Evolutionary conservation across 2,888 invertebrate genomes (phyloP).

Genomic region (Drosophila paranaensis): DNA sequence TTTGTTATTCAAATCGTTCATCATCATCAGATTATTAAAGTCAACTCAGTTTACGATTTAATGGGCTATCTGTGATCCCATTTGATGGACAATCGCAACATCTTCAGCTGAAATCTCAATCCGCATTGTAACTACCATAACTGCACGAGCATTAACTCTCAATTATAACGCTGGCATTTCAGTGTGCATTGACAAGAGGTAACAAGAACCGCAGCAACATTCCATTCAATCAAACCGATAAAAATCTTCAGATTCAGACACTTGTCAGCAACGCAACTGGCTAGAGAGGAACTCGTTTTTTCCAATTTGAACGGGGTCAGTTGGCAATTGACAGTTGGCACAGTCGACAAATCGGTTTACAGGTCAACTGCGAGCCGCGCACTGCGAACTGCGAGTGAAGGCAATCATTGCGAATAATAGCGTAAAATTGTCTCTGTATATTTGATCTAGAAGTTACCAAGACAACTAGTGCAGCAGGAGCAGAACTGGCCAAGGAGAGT

Average conservation of each 20-base stretch:
- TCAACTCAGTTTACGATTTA: not conserved
- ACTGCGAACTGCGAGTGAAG: constrained; percentile 28
- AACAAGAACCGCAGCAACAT: constrained; percentile 30
- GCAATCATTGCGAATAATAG: constrained; percentile 44
- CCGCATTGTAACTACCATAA: constrained; percentile 21
- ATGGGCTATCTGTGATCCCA: not conserved
- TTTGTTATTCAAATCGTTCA: too few species aligned
- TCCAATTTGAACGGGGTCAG: constrained; percentile 52
- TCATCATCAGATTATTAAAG: not conserved
- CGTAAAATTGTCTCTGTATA: constrained; percentile 18
- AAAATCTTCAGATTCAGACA: constrained; percentile 45
- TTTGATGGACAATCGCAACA: constrained; percentile 23
- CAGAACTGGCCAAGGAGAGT: not conserved
- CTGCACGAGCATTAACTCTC: constrained; percentile 37
- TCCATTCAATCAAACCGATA: constrained; percentile 53
- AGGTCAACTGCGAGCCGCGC: constrained; percentile 42
- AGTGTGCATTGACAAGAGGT: constrained; percentile 23
- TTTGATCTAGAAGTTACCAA: constrained; percentile 12
- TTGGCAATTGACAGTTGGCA: constrained; percentile 46
- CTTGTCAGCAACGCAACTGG: constrained; percentile 41
- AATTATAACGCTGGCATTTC: constrained; percentile 49
- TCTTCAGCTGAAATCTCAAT: constrained; percentile 41
- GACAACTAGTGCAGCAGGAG: constrained; percentile 17
- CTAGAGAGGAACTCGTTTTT: constrained; percentile 57
- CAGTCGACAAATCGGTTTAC: constrained; percentile 57